Conservation (phyloP, 2,797 vertebrate species). For the Syngnathus rostellatus region DNA sequence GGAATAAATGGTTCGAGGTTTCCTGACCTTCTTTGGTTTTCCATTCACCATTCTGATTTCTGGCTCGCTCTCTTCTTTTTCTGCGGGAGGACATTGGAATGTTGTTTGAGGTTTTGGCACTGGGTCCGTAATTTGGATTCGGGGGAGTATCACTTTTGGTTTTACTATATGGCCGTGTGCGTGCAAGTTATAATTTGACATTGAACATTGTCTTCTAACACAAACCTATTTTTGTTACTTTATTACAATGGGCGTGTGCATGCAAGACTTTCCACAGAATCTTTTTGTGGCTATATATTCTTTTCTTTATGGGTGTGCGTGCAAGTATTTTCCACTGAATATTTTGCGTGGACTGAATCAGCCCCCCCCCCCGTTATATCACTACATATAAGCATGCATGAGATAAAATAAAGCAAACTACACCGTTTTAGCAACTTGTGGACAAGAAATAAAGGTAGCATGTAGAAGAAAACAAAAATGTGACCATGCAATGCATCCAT, state of each 20-base stretch:
- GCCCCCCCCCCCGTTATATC: too few species aligned
- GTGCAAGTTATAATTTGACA: neutral
- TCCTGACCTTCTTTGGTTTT: slow-evolving; percentile 97
- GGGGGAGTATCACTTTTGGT: neutral
- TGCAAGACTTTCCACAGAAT: too few species aligned
- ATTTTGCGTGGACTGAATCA: too few species aligned
- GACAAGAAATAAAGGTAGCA: neutral
- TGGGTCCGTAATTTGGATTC: neutral
- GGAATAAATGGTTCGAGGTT: slow-evolving; percentile 96
- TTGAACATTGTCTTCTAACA: neutral
- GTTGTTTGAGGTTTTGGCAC: neutral
- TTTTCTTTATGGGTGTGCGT: too few species aligned
- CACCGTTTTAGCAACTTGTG: neutral
- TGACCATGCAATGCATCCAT: neutral
- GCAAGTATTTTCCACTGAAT: too few species aligned
- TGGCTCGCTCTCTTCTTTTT: slow-evolving; percentile 93
- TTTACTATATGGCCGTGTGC: neutral
- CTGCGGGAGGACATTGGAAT: slow-evolving; percentile 46
- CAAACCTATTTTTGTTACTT: neutral
- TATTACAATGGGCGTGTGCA: neutral
- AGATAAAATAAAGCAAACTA: neutral
- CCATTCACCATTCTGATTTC: slow-evolving; percentile 96
- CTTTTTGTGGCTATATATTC: too few species aligned
- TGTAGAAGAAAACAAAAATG: neutral
- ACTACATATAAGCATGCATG: too few species aligned